phyloP scores from a whole-genome alignment of 2,888 invertebrate species.

The Parasteatoda lunata region DNA sequence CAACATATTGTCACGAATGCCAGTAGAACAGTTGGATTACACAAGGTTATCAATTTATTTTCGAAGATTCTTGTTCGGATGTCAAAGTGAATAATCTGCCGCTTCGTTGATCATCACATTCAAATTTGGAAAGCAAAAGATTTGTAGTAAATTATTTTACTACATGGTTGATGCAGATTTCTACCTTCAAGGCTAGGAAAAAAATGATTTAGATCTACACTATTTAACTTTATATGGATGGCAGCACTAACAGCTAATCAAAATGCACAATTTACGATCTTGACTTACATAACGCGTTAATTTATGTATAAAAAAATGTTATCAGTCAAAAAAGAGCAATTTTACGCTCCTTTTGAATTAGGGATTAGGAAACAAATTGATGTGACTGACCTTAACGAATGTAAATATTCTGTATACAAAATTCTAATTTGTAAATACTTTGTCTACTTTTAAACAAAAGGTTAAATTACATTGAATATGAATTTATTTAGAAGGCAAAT shows the following conservation, averaged over 20 bases:
- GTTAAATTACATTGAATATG: too few species aligned
- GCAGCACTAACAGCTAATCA: neutral
- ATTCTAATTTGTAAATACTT: too few species aligned
- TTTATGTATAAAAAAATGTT: too few species aligned
- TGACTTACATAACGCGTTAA: neutral
- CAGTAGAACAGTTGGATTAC: slow-evolving; percentile 24
- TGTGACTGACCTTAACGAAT: too few species aligned
- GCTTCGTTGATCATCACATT: slow-evolving; percentile 46
- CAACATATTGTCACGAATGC: slow-evolving; percentile 52
- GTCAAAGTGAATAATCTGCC: slow-evolving; percentile 37
- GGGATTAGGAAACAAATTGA: too few species aligned
- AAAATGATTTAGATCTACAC: neutral
- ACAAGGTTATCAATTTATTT: slow-evolving; percentile 66
- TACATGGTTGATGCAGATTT: slow-evolving; percentile 3
- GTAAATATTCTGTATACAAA: too few species aligned
- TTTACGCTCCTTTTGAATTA: too few species aligned
- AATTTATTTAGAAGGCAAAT: too few species aligned
- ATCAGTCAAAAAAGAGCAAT: too few species aligned
- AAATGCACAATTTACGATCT: neutral
- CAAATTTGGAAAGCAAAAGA: neutral
- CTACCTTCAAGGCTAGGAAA: neutral
- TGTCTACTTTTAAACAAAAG: too few species aligned
- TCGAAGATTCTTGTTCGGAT: slow-evolving; percentile 41
- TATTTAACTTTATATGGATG: neutral
- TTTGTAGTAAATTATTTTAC: slow-evolving; percentile 42